A percentile compares a stretch with the other conserved stretches of the same genome.
These are phyloP conservation scores for Falco biarmicus DNA, from an alignment of 2,797 vertebrate species.

Conservation along the genomic window DNA sequence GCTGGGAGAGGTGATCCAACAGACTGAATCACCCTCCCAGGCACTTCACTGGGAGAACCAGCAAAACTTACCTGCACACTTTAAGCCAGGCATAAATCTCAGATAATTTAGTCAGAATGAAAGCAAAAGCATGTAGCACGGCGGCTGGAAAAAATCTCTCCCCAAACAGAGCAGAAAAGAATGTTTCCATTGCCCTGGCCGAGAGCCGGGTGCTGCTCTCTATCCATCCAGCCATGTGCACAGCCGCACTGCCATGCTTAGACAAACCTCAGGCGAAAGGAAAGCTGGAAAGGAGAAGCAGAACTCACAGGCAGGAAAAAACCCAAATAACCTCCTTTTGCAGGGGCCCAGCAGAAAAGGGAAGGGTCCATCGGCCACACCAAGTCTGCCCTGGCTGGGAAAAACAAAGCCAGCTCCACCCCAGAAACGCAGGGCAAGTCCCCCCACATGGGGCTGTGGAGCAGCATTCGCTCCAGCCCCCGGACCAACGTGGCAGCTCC, in stretches of 20 bases:
- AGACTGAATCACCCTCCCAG: neutral
- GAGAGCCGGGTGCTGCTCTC: neutral
- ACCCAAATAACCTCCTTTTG: neutral
- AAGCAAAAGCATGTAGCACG: neutral
- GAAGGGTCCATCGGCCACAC: neutral
- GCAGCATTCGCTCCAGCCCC: neutral
- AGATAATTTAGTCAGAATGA: neutral
- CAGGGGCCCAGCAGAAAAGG: neutral
- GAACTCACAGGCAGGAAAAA: neutral
- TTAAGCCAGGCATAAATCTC: neutral
- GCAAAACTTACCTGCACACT: neutral
- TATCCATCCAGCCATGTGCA: accelerated
- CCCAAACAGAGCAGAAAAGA: neutral
- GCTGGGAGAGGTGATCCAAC: neutral
- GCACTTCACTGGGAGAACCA: neutral
- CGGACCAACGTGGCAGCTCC: neutral
- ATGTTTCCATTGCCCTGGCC: accelerated
- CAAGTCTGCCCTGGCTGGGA: neutral
- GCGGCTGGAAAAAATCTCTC: neutral
- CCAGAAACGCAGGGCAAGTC: neutral
- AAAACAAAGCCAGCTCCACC: neutral
- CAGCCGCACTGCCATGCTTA: neutral
- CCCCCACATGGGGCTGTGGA: neutral
- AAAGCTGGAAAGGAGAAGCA: slow-evolving; percentile 21
- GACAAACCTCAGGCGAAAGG: neutral